A percentile compares a stretch with the other conserved stretches of the same genome.
Conservation (phyloP, 2,113 vertebrate species). For the Anser cygnoides region DNA sequence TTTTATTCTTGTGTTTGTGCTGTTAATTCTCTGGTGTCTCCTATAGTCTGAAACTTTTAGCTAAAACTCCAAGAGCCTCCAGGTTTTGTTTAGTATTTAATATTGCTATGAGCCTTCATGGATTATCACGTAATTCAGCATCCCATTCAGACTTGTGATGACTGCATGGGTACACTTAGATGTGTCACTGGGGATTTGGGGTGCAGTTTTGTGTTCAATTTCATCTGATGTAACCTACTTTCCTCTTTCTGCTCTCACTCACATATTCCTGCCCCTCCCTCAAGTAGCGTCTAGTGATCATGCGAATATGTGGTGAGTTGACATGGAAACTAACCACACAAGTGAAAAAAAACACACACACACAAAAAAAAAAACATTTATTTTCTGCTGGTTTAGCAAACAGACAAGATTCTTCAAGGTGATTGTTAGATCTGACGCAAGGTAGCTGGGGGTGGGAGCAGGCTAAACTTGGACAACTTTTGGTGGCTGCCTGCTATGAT, state of each 20-base stretch:
- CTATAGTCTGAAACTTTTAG: neutral
- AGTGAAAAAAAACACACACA: neutral
- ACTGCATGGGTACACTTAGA: neutral
- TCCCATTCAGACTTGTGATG: neutral
- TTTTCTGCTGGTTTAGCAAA: slow-evolving; percentile 15
- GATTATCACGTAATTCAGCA: neutral
- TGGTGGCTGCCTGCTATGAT: neutral
- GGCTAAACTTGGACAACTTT: neutral
- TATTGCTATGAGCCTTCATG: neutral
- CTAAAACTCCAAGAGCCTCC: neutral
- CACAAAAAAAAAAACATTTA: neutral
- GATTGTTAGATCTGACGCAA: neutral
- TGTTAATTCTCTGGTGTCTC: neutral
- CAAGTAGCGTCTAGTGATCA: neutral
- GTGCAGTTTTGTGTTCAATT: neutral
- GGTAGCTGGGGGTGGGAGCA: fast-evolving
- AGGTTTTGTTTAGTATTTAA: neutral
- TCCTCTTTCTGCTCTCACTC: neutral
- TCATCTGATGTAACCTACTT: neutral
- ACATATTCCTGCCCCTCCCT: neutral
- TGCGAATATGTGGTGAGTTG: fast-evolving
- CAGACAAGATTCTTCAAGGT: neutral
- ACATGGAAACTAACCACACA: neutral
- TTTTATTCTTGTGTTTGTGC: neutral
- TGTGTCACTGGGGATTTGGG: neutral